Base-by-base conservation (phyloP, 2,888 invertebrate species). In the Cantharis rufa region DNA sequence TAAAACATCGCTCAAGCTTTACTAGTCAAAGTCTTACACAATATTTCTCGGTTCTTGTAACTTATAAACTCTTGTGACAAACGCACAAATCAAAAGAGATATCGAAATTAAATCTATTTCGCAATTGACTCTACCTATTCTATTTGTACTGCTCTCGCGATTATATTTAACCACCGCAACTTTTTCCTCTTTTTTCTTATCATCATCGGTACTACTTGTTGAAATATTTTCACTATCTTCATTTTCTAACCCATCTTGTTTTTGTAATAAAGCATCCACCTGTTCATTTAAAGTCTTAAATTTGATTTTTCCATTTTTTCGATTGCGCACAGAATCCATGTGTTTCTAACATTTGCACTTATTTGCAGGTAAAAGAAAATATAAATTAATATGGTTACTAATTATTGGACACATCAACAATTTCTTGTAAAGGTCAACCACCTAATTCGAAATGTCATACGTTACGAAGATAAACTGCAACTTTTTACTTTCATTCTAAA, bases 21-120 rank as follows among this genome's bases (percentile, higher is more conserved):
- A 16, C 16, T 70, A 18, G 15, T 15, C 9, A 64, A 70, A 77
- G 77, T 92, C 96, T 93, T 91, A 98, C 97, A 98, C 98, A 85
- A 98, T 94, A 89, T 94, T 93, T 80, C 91, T 91, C 1, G 98
- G 98, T 85, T 95, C 92, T 81, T 95, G 93, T 66, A 98, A 89
- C 84, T 92, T 93, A 88, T 96, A 96, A 85, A 98, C 91, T 82
- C 98, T 91, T 24, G 96, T 95, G 16, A 90, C 87, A 73, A 97
- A 88, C 64, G 94, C 94, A 80, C 93, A 84, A 13, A 92, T 76
- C 86, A 97, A 92, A 75, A 98, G 89, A 68, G 90, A 82, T 78
- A 94, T 81, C 73, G 95, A 95, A 76, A 96, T 90, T 72, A 96
- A 84, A 88, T 96, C 96, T 78, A 96, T 88, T 87, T 94, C 92